These are phyloP conservation scores for Ochotona curzoniae DNA, from an alignment of 2,113 vertebrate species.

Conservation along the genomic window DNA sequence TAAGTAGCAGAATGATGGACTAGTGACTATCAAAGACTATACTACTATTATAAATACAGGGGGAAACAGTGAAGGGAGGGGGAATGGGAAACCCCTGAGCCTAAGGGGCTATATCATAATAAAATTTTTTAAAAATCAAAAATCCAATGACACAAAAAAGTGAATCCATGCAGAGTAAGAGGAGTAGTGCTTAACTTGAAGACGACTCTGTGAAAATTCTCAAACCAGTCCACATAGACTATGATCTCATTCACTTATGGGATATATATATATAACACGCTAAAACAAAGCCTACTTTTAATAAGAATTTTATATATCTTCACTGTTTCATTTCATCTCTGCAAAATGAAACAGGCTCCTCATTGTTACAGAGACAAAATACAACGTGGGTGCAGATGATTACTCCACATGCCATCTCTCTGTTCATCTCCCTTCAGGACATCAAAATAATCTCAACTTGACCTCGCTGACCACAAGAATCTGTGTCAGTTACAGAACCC, in stretches of 20 bases:
- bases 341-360: neutral
- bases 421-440: neutral
- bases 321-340: neutral
- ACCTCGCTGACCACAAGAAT: neutral
- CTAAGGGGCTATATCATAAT: too few relatives aligned
- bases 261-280: neutral
- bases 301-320: slow-evolving; percentile 3
- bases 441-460: slow-evolving; percentile 43
- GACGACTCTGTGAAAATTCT: slow-evolving; percentile 6
- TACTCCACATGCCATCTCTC: neutral
- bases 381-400: neutral
- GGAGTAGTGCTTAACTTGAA: neutral
- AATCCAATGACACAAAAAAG: too few relatives aligned
- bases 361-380: neutral
- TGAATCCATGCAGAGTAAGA: too few relatives aligned
- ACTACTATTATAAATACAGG: too few relatives aligned
- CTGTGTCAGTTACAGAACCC: neutral
- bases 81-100: too few relatives aligned
- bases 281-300: neutral
- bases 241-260: neutral
- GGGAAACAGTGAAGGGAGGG: too few relatives aligned
- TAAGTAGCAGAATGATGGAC: neutral
- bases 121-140: too few relatives aligned
- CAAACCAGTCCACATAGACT: neutral
- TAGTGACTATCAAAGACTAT: neutral